Percentiles rank a stretch among this genome's conserved stretches.
phyloP scores from a whole-genome alignment of 2,888 invertebrate species.

The Sylvicola fuscatus region DNA sequence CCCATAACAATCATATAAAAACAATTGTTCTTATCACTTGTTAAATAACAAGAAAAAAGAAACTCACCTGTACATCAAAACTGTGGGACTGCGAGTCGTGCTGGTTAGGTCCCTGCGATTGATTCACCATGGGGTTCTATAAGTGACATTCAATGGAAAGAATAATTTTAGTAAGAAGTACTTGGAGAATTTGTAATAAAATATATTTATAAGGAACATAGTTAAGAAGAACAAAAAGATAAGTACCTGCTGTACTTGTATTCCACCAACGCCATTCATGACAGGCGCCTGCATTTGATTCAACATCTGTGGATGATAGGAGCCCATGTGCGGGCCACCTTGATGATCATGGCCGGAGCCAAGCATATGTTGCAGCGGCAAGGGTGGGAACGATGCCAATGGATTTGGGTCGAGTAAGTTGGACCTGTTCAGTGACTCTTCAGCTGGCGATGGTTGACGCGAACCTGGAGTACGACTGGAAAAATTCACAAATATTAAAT shows the following conservation, averaged over 20 bases:
- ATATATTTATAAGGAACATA: too few relatives aligned
- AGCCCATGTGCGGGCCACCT: constrained; percentile 15
- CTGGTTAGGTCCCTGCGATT: constrained; percentile 21
- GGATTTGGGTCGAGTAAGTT: constrained; percentile 23
- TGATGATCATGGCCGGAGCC: constrained; percentile 18
- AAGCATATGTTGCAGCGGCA: constrained; percentile 29
- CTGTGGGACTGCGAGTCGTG: constrained; percentile 42
- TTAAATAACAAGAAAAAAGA: constrained; percentile 7
- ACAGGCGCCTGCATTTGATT: constrained; percentile 22
- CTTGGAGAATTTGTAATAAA: too few relatives aligned
- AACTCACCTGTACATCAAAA: constrained; percentile 59
- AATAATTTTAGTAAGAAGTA: too few relatives aligned
- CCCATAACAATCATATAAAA: too few relatives aligned
- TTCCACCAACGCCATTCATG: constrained; percentile 21
- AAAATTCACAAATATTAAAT: constrained; percentile 10
- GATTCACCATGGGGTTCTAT: constrained; percentile 15
- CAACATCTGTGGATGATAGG: constrained; percentile 25
- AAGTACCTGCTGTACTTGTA: constrained; percentile 23
- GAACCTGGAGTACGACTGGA: constrained; percentile 72
- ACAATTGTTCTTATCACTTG: not conserved
- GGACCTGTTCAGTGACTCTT: constrained; percentile 40
- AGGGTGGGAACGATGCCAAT: constrained; percentile 17
- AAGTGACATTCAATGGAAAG: too few relatives aligned
- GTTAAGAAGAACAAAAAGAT: not conserved
- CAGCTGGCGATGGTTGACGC: constrained; percentile 80